phyloP scores from a whole-genome alignment of 2,888 invertebrate genomes.

The Noctuana brunneofusca region DNA sequence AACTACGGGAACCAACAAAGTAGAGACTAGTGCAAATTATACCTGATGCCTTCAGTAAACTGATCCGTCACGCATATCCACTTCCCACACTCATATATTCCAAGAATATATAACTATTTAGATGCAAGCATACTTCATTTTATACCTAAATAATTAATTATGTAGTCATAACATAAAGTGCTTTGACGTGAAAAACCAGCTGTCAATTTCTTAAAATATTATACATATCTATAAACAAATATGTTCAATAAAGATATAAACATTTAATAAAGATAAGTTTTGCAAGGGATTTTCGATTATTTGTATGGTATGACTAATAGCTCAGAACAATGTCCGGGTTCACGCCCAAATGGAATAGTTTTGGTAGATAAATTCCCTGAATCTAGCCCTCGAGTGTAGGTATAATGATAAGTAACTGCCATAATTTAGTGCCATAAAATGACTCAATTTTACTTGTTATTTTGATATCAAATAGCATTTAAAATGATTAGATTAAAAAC shows the following conservation, averaged over 20 bases:
- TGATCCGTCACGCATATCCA: slow-evolving; percentile 56
- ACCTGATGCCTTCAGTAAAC: slow-evolving; percentile 65
- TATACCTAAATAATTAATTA: too few relatives aligned
- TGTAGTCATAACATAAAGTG: not conserved
- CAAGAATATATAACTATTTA: not conserved
- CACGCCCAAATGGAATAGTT: not conserved
- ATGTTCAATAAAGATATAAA: slow-evolving; percentile 14
- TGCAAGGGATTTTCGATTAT: slow-evolving; percentile 1
- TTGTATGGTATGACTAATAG: slow-evolving; percentile 11
- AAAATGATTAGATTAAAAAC: slow-evolving; percentile 21
- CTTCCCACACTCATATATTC: slow-evolving; percentile 5
- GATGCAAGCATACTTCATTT: not conserved
- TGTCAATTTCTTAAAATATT: not conserved
- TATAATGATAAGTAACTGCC: not conserved
- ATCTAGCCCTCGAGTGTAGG: not conserved
- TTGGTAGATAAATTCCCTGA: not conserved
- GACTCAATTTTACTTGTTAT: not conserved
- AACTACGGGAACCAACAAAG: slow-evolving; percentile 53
- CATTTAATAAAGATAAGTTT: slow-evolving; percentile 14
- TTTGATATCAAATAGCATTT: slow-evolving; percentile 14
- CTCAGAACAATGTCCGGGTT: slow-evolving; percentile 5
- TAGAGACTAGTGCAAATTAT: slow-evolving; percentile 65
- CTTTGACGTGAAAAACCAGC: not conserved
- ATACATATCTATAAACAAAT: slow-evolving; percentile 3
- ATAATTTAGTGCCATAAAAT: slow-evolving; percentile 10